These are phyloP conservation scores for Channa argus DNA, from an alignment of 2,113 vertebrate genomes.

Conservation along the genomic window DNA sequence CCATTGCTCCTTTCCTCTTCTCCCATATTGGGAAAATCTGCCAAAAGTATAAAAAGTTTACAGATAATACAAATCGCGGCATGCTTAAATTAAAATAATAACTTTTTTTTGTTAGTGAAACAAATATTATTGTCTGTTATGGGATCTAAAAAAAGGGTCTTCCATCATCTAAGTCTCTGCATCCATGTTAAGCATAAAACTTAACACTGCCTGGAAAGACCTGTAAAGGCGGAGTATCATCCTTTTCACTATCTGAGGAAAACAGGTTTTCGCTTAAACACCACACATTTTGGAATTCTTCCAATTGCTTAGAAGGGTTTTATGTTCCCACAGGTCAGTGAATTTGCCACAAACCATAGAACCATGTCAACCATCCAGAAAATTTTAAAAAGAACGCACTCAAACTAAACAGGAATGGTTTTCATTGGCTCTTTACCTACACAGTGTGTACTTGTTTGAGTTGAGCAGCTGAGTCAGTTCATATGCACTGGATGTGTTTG, in stretches of 20 bases:
- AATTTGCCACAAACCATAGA: slow-evolving; percentile 30
- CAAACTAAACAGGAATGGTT: not conserved
- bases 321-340: not conserved
- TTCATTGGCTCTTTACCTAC: not conserved
- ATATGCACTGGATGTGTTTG: slow-evolving; percentile 5
- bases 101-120: too few relatives aligned
- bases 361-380: slow-evolving; percentile 30
- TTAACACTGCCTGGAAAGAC: too few relatives aligned
- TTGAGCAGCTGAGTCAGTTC: slow-evolving; percentile 6
- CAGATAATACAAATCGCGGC: too few relatives aligned
- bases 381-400: slow-evolving; percentile 17
- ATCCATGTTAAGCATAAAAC: too few relatives aligned
- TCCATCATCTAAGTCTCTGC: too few relatives aligned
- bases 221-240: not conserved
- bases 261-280: slow-evolving; percentile 32
- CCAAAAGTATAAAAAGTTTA: too few relatives aligned
- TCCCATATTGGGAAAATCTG: too few relatives aligned
- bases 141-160: too few relatives aligned
- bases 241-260: slow-evolving; percentile 28
- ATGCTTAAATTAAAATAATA: too few relatives aligned
- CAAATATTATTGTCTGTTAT: too few relatives aligned
- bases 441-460: slow-evolving; percentile 11
- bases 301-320: slow-evolving; percentile 25
- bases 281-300: slow-evolving; percentile 16
- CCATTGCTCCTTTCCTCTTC: not conserved